Evolutionary conservation across 2,113 vertebrate genomes (phyloP).

Genomic region (Serilophus lunatus): DNA sequence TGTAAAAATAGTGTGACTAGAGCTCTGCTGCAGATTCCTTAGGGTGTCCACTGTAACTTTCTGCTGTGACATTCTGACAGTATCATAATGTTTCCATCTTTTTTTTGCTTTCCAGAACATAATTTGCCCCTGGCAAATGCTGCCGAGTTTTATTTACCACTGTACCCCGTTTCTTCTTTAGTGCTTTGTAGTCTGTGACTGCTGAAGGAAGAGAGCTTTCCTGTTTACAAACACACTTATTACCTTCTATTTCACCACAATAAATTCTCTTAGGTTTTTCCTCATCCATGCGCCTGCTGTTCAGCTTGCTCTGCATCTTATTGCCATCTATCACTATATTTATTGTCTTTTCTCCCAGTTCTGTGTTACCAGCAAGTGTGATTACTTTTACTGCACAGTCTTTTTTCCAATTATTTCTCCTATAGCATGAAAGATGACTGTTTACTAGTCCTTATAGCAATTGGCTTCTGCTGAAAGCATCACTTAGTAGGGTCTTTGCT

Average conservation of each 20-base stretch:
- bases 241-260: slow-evolving; percentile 23
- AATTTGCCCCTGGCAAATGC: slow-evolving; percentile 31
- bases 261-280: slow-evolving; percentile 4
- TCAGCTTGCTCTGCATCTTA: slow-evolving; percentile 15
- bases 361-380: background rate
- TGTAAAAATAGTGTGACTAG: slow-evolving; percentile 5
- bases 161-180: background rate
- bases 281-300: background rate
- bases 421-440: background rate
- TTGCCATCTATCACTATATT: background rate
- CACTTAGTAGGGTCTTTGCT: background rate
- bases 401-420: background rate
- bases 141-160: slow-evolving; percentile 44
- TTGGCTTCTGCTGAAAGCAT: slow-evolving; percentile 6
- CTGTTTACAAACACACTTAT: slow-evolving; percentile 46
- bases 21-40: slow-evolving; percentile 11
- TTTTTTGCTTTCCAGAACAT: background rate
- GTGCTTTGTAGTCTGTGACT: slow-evolving; percentile 22
- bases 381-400: slow-evolving; percentile 1
- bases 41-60: slow-evolving; percentile 18
- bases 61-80: background rate
- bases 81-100: background rate
- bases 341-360: background rate
- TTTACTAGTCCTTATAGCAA: slow-evolving; percentile 29
- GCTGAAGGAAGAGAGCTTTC: slow-evolving; percentile 11